Conservation (phyloP, 2,113 vertebrate genomes). For the Noctilio leporinus region DNA sequence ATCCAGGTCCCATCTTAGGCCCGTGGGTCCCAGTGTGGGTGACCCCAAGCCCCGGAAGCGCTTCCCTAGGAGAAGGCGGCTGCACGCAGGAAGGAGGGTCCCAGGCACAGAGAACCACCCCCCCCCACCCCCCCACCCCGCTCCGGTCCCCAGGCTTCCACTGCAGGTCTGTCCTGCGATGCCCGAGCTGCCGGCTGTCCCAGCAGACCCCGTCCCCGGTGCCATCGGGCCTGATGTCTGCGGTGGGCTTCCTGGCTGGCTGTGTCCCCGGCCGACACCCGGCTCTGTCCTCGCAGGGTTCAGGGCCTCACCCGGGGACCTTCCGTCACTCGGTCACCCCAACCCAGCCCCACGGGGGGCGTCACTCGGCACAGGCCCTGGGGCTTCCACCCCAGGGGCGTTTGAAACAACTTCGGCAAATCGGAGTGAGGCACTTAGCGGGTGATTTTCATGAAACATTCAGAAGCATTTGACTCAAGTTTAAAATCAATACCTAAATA, state of each 20-base stretch:
- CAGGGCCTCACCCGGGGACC: neutral
- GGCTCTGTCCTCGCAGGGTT: neutral
- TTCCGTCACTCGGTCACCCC: neutral
- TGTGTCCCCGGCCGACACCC: neutral
- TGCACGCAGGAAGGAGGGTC: no score
- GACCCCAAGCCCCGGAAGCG: no score
- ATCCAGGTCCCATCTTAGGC: no score
- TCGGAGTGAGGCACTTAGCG: neutral
- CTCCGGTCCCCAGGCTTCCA: neutral
- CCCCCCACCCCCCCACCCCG: no score
- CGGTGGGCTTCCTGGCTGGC: neutral
- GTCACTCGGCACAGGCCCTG: no score
- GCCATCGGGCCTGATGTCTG: rapidly evolving
- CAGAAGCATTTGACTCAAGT: conserved; percentile 7
- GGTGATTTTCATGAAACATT: neutral
- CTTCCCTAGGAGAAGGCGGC: no score
- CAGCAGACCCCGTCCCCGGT: neutral
- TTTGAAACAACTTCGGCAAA: neutral
- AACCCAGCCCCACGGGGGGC: no score
- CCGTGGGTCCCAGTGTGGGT: no score
- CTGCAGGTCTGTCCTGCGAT: neutral
- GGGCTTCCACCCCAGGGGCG: rapidly evolving
- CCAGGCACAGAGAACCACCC: no score
- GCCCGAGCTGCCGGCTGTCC: neutral
- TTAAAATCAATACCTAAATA: conserved; percentile 25